Base-by-base conservation (phyloP, 2,888 invertebrate species). In the Nowickia ferox region DNA sequence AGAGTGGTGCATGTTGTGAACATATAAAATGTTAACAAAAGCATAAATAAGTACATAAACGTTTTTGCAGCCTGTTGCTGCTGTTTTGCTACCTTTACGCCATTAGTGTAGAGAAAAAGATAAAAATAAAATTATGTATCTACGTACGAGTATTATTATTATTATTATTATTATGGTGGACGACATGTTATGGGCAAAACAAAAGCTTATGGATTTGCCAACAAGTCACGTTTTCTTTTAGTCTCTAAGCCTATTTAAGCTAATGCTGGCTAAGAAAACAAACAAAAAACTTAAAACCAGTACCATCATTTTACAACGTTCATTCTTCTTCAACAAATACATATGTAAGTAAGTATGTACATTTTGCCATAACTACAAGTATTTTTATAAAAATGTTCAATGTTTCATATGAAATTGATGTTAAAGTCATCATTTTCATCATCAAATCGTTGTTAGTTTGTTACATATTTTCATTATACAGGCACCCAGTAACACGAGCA, bases 1-100 rank as follows among this genome's bases (percentile, higher is more conserved):
- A 72, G 51, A 44, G 71, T 82, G 42, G 66, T 79, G 82, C 85
- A 82, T 86, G 85, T 44, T 63, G 66, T 83, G 30, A 79, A 63
- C 71, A 57, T 66, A 86, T 86, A 85, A 85, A 82, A 51, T 69
- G 78, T 75, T 69, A 82, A 53, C 30, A 78, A 42, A 59, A 75
- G 3, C 17, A 48, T 11, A 57, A 10, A 22, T 51, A 61, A 75
- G 48, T 72, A 68, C 53, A 71, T 65, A 74, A 80, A 76, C 48
- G 51, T 61, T 66, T 66, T 55, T 72, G 53, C 77, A 77, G 71
- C 59, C 59, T 59, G 81, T 75, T 84, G 84, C 84, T 87, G 84
- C 79, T 72, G 85, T 77, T 82, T 30, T 76, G 84, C 87, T 87
- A 87, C 87, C 81, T 87, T 76, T 82, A 83, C 86, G 86, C 86